A percentile compares a stretch with the other conserved stretches of the same genome.
phyloP scores from a whole-genome alignment of 2,888 invertebrate genomes.

The Gari tellinella region DNA sequence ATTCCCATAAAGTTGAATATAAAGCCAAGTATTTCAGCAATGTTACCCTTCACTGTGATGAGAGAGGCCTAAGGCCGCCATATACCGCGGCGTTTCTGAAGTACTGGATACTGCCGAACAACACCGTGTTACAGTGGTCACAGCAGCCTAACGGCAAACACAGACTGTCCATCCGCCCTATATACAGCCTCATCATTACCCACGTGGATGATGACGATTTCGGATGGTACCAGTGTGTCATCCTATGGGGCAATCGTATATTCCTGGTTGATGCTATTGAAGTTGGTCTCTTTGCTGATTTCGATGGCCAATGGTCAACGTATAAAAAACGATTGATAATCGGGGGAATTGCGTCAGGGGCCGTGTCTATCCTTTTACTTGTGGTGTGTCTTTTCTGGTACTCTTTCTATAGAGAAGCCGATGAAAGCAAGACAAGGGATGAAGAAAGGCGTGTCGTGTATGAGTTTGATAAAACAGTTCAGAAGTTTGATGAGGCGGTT shows the following conservation, averaged over 20 bases:
- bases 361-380: slow-evolving; percentile 42
- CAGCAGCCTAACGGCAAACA: slow-evolving; percentile 24
- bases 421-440: not conserved
- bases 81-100: slow-evolving; percentile 38
- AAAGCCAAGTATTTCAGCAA: slow-evolving; percentile 34
- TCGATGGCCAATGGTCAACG: slow-evolving; percentile 41
- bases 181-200: slow-evolving; percentile 36
- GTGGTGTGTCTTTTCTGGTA: slow-evolving; percentile 57
- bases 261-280: slow-evolving; percentile 41
- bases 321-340: slow-evolving; percentile 60
- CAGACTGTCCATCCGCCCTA: slow-evolving; percentile 20
- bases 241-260: slow-evolving; percentile 55
- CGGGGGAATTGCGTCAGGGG: slow-evolving; percentile 62
- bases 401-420: slow-evolving; percentile 27
- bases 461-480: slow-evolving; percentile 40
- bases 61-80: slow-evolving; percentile 29
- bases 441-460: slow-evolving; percentile 38
- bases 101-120: slow-evolving; percentile 54
- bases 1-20: slow-evolving; percentile 8
- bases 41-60: slow-evolving; percentile 39
- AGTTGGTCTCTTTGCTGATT: slow-evolving; percentile 65
- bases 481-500: slow-evolving; percentile 15
- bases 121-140: slow-evolving; percentile 26
- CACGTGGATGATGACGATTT: slow-evolving; percentile 40
- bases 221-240: slow-evolving; percentile 52